A percentile compares a stretch with the other conserved stretches of the same genome.
Evolutionary conservation across 2,113 vertebrate genomes (phyloP).

Genomic region (Rhinoptilus africanus): DNA sequence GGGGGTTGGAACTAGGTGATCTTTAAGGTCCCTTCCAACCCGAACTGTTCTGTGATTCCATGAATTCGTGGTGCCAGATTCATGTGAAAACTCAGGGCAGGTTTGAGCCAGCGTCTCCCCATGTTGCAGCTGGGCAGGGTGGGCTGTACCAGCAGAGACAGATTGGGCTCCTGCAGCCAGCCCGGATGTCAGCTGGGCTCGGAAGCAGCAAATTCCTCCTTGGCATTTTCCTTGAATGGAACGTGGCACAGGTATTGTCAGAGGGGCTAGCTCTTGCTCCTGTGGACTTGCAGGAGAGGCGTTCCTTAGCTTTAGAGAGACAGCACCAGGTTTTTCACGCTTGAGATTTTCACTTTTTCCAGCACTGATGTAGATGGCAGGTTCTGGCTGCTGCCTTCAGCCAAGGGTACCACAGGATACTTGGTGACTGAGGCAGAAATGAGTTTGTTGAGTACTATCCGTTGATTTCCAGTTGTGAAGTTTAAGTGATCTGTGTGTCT

Average conservation of each 20-base stretch:
- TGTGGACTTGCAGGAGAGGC: neutral
- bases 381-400: neutral
- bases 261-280: neutral
- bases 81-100: neutral
- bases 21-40: too few relatives aligned
- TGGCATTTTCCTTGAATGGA: neutral
- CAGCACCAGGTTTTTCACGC: neutral
- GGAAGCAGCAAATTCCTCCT: neutral
- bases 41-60: too few relatives aligned
- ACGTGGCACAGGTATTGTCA: accelerated
- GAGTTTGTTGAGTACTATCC: neutral
- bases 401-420: neutral
- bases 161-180: neutral
- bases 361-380: neutral
- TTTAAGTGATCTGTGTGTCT: neutral
- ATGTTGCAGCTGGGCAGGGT: neutral
- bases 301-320: neutral
- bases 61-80: accelerated
- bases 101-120: neutral
- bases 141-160: neutral
- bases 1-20: too few relatives aligned
- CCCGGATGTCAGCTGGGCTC: neutral
- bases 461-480: neutral
- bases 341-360: neutral
- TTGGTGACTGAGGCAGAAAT: neutral